Evolutionary conservation across 92 coral and sea anemone genomes (phyloP).

Genomic region (Pocillopora meandrina): DNA sequence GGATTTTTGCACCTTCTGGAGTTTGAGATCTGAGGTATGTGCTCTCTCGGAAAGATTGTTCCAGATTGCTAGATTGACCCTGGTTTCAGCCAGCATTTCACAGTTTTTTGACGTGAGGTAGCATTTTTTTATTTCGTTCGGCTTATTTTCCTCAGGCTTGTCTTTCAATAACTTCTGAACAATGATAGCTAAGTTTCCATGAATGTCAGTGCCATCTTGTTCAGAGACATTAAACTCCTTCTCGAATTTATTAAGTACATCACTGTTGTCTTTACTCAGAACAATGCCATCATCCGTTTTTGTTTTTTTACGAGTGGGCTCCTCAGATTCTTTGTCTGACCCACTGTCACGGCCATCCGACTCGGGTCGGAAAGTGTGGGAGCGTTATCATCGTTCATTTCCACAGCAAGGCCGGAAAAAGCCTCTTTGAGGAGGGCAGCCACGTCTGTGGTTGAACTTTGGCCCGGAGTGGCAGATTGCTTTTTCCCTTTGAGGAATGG

Average conservation of each 20-base stretch:
- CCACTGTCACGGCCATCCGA: not conserved
- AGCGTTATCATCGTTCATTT: constrained; percentile 17
- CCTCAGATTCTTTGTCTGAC: constrained; percentile 16
- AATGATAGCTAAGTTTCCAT: constrained; percentile 35
- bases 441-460: constrained; percentile 28
- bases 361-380: constrained; percentile 2
- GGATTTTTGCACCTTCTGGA: constrained; percentile 37
- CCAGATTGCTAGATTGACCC: constrained; percentile 41
- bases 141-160: constrained; percentile 45
- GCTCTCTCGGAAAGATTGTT: constrained; percentile 42
- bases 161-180: constrained; percentile 35
- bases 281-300: not conserved
- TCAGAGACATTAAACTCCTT: constrained; percentile 23
- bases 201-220: constrained; percentile 41
- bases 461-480: constrained; percentile 23
- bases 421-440: constrained; percentile 25
- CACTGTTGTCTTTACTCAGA: constrained; percentile 17
- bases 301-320: constrained; percentile 15
- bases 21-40: constrained; percentile 29
- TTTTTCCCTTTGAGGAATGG: not conserved
- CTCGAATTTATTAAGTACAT: constrained; percentile 22
- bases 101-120: constrained; percentile 44
- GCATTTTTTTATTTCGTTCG: constrained; percentile 30
- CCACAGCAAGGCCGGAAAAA: constrained; percentile 15
- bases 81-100: constrained; percentile 40